A percentile compares a stretch with the other conserved stretches of the same genome.
Conservation (phyloP, 2,797 vertebrate genomes). For the Myiotriccus ornatus region DNA sequence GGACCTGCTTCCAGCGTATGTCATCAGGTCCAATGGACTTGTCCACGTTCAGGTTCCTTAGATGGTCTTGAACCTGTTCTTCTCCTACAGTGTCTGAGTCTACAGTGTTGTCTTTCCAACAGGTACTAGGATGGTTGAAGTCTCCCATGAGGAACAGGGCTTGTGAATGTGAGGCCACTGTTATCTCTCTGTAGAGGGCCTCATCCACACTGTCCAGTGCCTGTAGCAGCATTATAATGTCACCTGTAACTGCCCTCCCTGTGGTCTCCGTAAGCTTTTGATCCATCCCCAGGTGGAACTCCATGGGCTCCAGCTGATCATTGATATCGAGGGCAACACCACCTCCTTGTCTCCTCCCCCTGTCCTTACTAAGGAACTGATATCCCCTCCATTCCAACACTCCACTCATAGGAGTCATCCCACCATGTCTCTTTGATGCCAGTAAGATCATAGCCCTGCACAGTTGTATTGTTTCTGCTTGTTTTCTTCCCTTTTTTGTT, state of each 20-base stretch:
- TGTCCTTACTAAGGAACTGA: not conserved
- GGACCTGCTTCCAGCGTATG: not conserved
- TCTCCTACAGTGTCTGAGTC: not conserved
- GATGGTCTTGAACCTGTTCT: not conserved
- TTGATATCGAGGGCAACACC: not conserved
- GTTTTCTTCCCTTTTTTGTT: not conserved
- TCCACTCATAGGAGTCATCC: not conserved
- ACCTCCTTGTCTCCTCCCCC: not conserved
- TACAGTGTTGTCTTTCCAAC: not conserved
- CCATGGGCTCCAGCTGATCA: not conserved
- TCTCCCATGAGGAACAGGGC: not conserved
- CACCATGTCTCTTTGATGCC: not conserved
- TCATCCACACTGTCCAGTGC: fast-evolving
- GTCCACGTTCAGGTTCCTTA: not conserved
- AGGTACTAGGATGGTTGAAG: not conserved
- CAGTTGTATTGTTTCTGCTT: not conserved
- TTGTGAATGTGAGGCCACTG: not conserved
- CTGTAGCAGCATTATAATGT: fast-evolving
- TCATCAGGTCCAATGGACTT: not conserved
- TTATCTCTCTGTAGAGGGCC: fast-evolving
- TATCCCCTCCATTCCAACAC: not conserved
- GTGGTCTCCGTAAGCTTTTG: not conserved
- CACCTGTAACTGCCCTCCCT: not conserved
- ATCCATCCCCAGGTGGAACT: not conserved
- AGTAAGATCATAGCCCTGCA: not conserved